Base-by-base conservation (phyloP, 2,888 invertebrate genomes). In the Watsonalla binaria region DNA sequence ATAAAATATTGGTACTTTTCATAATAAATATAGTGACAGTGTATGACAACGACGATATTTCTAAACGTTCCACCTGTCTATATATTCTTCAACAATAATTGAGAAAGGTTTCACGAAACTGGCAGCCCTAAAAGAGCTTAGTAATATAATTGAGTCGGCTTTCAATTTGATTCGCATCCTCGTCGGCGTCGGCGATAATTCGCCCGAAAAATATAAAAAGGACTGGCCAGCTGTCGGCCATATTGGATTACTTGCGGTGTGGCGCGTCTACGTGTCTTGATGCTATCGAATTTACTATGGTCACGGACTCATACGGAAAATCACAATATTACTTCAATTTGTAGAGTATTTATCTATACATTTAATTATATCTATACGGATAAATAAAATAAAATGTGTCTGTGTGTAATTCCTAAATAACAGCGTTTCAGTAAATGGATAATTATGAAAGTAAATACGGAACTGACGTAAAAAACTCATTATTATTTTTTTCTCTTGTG, bases 121-220 rank as follows among this genome's bases (percentile, higher is more conserved):
- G 72, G 46, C 83, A 87, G 59, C 89, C 87, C 87, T 89, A 72
- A 68, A 77, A 74, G 64, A 76, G 70, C 69, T 72, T 66, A 66
- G 77, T 86, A 89, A 88, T 84, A 86, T 87, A 90, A 90, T 90
- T 89, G 90, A 90, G 87, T 84, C 84, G 80, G 86, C 89, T 89
- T 90, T 90, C 90, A 90, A 90, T 90, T 90, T 89, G 90, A 90
- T 89, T 89, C 90, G 79, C 84, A 83, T 86, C 85, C 86, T 78
- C 84, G 84, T 78, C 82, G 82, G 89, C 86, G 90, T 90, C 89
- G 84, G 88, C 86, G 89, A 87, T 90, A 89, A 90, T 90, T 90
- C 89, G 84, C 72, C 82, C 84, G 85, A 86, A 88, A 90, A 89
- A 90, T 89, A 90, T 90, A 90, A 88, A 88, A 90, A 86, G 86